These are phyloP conservation scores for Scatophagus argus DNA, from an alignment of 2,113 vertebrate genomes.

Conservation along the genomic window DNA sequence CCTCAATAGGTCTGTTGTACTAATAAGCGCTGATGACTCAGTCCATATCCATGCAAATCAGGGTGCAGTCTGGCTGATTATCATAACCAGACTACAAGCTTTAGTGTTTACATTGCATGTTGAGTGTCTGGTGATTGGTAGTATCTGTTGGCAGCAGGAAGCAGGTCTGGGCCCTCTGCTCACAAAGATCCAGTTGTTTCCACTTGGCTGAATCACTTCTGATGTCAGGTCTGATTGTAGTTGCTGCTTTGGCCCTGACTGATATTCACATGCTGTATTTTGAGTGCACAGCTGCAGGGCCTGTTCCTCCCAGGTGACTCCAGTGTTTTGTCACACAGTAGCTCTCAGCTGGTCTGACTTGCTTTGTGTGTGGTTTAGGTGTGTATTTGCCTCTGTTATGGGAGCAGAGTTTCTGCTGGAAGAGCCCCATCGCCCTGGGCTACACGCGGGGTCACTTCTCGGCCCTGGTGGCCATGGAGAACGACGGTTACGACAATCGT, in stretches of 20 bases:
- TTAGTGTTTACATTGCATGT: background rate
- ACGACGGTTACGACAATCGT: conserved; percentile 96
- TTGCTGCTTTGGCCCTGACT: background rate
- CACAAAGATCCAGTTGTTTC: conserved; percentile 52
- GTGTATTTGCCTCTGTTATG: conserved; percentile 97
- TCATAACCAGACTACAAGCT: background rate
- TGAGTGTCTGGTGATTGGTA: background rate
- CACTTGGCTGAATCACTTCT: conserved; percentile 20
- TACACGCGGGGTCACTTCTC: conserved; percentile 99
- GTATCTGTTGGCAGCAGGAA: conserved; percentile 24
- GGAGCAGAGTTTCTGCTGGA: conserved; percentile 99
- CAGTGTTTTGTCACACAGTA: background rate
- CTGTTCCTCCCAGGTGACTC: background rate
- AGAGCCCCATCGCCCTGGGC: conserved; percentile 98
- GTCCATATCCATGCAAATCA: too few relatives aligned
- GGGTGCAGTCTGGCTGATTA: too few relatives aligned
- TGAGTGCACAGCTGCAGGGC: conserved; percentile 21
- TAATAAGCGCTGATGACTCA: too few relatives aligned
- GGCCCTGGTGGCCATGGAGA: conserved; percentile 99
- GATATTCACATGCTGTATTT: conserved; percentile 16
- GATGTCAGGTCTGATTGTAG: conserved; percentile 34
- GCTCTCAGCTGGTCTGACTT: conserved; percentile 12
- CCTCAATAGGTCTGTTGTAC: too few relatives aligned
- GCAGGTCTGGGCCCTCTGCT: background rate
- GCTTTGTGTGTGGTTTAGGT: conserved; percentile 78